phyloP scores from a whole-genome alignment of 2,113 vertebrate species.

The Tenebrosternarchus preto region DNA sequence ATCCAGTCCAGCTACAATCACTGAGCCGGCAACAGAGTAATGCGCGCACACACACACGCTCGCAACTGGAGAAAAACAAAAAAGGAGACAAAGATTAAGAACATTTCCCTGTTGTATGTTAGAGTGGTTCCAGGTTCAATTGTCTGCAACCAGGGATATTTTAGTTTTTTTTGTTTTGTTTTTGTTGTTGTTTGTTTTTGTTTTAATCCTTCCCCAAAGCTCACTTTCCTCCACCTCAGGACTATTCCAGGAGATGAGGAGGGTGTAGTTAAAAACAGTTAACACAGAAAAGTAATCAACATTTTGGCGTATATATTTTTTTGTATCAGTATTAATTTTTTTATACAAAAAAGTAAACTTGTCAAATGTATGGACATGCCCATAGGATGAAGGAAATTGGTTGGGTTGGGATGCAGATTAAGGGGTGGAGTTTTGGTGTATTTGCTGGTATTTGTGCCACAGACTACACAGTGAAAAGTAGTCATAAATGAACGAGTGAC shows the following conservation, averaged over 20 bases:
- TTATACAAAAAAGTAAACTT: constrained; percentile 86
- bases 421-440: constrained; percentile 70
- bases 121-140: constrained; percentile 86
- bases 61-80: neutral
- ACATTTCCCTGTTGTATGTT: constrained; percentile 84
- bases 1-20: constrained; percentile 78
- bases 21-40: constrained; percentile 77
- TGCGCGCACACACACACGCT: neutral
- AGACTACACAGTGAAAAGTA: constrained; percentile 78
- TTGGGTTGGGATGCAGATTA: constrained; percentile 78
- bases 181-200: constrained; percentile 65
- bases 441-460: constrained; percentile 71
- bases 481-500: constrained; percentile 77
- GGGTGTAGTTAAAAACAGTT: constrained; percentile 72
- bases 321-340: constrained; percentile 91
- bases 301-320: constrained; percentile 76
- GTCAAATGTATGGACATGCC: constrained; percentile 83
- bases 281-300: constrained; percentile 59
- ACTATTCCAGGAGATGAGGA: constrained; percentile 64
- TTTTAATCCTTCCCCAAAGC: constrained; percentile 45
- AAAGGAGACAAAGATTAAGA: constrained; percentile 73
- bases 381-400: constrained; percentile 85
- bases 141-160: constrained; percentile 90
- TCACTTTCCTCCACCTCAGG: constrained; percentile 77
- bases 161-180: constrained; percentile 75